These are phyloP conservation scores for Luscinia megarhynchos DNA, from an alignment of 2,797 vertebrate species.

Conservation along the genomic window DNA sequence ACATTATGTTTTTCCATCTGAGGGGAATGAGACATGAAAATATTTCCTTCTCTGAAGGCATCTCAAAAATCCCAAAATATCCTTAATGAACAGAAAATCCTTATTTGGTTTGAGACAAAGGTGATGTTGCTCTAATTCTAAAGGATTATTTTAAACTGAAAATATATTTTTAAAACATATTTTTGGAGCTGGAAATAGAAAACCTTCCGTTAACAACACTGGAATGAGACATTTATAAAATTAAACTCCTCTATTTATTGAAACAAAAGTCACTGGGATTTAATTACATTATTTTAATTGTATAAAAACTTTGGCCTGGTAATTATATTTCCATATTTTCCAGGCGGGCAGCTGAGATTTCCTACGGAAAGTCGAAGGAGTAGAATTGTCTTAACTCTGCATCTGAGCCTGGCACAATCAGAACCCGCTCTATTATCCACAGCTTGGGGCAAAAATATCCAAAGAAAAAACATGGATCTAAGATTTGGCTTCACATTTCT, in stretches of 20 bases:
- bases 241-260: background rate
- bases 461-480: accelerated
- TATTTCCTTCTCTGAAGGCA: background rate
- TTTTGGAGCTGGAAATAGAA: background rate
- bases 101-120: background rate
- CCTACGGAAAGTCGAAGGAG: background rate
- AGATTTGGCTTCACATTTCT: background rate
- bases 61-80: background rate
- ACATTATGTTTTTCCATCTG: background rate
- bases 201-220: background rate
- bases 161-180: background rate
- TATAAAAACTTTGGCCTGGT: background rate
- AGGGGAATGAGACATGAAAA: background rate
- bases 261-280: background rate
- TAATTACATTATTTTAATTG: background rate
- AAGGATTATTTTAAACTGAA: background rate
- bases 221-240: background rate
- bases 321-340: background rate
- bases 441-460: background rate
- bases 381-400: background rate
- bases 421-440: background rate
- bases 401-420: background rate
- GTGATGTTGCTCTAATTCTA: background rate
- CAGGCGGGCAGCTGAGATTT: background rate
- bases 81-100: background rate